These are phyloP conservation scores for Stigmatopora argus DNA, from an alignment of 2,113 vertebrate genomes.

Conservation along the genomic window DNA sequence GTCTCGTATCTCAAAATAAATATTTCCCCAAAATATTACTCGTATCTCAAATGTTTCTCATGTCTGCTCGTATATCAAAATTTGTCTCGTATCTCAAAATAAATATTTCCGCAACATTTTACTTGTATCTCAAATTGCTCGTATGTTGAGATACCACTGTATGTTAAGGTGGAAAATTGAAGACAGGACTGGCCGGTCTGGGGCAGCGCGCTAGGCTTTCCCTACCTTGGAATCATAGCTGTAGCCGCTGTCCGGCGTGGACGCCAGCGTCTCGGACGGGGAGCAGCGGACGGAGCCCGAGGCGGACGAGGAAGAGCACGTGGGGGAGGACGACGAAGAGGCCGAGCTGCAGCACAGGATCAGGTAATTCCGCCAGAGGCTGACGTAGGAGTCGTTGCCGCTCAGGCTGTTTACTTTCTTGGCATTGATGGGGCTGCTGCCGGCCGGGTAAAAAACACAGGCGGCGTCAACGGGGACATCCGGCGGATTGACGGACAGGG, in stretches of 20 bases:
- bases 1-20: too few relatives aligned
- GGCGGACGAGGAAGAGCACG: constrained; percentile 84
- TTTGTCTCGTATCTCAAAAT: too few relatives aligned
- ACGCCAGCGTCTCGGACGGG: constrained; percentile 96
- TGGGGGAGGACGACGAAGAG: constrained; percentile 70
- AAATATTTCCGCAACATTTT: too few relatives aligned
- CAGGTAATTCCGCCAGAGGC: constrained; percentile 97
- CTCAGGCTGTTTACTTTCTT: constrained; percentile 92
- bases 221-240: constrained; percentile 92
- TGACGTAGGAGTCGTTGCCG: constrained; percentile 87
- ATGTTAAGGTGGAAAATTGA: background rate
- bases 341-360: constrained; percentile 97
- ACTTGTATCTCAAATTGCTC: too few relatives aligned
- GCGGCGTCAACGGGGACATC: background rate
- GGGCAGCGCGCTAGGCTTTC: background rate
- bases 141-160: too few relatives aligned
- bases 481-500: background rate
- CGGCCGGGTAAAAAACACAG: constrained; percentile 3
- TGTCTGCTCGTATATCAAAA: too few relatives aligned
- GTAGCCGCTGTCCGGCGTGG: constrained; percentile 95
- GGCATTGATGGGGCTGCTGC: constrained; percentile 95
- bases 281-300: constrained; percentile 92
- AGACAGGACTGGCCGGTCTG: background rate
- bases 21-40: too few relatives aligned
- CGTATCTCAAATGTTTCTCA: too few relatives aligned